Evolutionary conservation across 2,888 invertebrate genomes (phyloP), one percentile per base, ranked within the genome.

Genomic region (Malthinus flaveolus): DNA sequence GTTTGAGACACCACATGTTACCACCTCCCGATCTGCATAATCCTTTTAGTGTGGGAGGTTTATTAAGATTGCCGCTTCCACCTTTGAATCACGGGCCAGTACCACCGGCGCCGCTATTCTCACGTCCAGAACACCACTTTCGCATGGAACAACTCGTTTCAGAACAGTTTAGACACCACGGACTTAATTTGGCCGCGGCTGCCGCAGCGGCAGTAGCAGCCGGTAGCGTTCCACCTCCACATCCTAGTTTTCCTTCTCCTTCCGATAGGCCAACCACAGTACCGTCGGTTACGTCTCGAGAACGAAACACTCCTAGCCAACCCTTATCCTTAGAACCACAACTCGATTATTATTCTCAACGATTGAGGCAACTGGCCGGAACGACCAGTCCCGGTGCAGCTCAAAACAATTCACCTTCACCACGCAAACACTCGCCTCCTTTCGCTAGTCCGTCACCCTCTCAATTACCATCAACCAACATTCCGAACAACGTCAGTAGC

Each of bases 261-360:
- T 85, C 84, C 48, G 80, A 79, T 65, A 83, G 84, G 69, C 85
- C 84, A 66, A 83, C 84, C 50, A 79, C 81, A 66, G 83, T 84
- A 46, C 74, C 71, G 53, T 73, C 71, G 64, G 73, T 83, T 51
- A 80, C 83, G 59, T 78, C 82, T 53, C 72, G 81, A 78, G 72
- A 83, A 75, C 64, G 83, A 73, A 67, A 73, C 75, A 61, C 81
- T 74, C 75, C 82, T 74, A 85, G 85, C 67, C 88, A 86, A 78
- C 86, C 85, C 68, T 84, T 88, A 68, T 87, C 86, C 79, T 82
- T 90, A 72, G 93, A 91, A 85, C 91, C 92, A 78, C 92, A 92
- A 84, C 89, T 95, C 87, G 96, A 97, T 90, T 97, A 96, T 90
- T 97, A 97, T 89, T 97, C 97, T 84, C 95, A 96, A 89, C 90